Evolutionary conservation across 2,888 invertebrate species (phyloP), one percentile per base, ranked within the genome.

Genomic region (Platycheirus rosarum): DNA sequence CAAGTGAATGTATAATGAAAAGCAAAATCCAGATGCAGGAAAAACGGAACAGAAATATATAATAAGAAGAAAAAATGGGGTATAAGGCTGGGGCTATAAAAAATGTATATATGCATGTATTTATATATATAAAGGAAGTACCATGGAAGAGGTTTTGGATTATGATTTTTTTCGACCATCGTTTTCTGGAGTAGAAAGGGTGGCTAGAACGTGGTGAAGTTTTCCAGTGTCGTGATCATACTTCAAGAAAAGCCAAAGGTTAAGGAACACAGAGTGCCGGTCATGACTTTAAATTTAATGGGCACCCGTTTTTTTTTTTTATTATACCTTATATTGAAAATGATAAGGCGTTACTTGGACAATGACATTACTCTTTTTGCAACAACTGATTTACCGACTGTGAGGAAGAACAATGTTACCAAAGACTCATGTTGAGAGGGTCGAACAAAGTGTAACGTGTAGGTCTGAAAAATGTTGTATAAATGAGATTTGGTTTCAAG

Each of bases 1-100:
- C 76, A 80, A 80, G 80, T 80, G 80, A 80, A 75, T 80, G 70
- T 76, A 76, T 65, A 80, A 80, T 80, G 76, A 71, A 80, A 76
- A 76, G 49, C 60, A 49, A 71, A 75, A 70, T 70, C 51, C 70
- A 65, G 70, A 65, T 70, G 75, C 46, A 51, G 75, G 63, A 63
- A 68, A 75, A 65, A 53, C 32, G 51, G 73, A 78, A 73, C 37
- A 76, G 42, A 66, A 70, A 71, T 68, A 48, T 70, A 66, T 71
- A 76, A 75, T 70, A 75, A 75, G 62, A 55, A 55, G 35, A 55
- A 35, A n/a, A 35, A n/a, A n/a, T n/a, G n/a, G n/a, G 29, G 51
- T 51, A 20, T 46, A 18, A 40, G 55, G 42, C 42, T 62, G 35
- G 42, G 20, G 9, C n/a, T 46, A 40, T 23, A 23, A 42, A 57